Conservation (phyloP, 2,797 vertebrate genomes). For the Sebastiscus tertius region DNA sequence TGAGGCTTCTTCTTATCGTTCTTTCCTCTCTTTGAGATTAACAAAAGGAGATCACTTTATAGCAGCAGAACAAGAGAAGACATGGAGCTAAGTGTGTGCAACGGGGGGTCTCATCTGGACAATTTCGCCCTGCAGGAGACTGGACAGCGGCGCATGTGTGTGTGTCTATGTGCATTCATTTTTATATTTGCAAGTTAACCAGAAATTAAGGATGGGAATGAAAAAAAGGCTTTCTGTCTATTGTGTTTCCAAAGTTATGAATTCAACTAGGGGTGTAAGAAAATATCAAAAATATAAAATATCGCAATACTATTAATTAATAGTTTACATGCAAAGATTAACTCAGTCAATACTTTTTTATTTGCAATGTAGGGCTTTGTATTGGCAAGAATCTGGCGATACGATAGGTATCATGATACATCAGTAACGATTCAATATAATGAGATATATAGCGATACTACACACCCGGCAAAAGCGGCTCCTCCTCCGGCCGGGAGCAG, state of each 20-base stretch:
- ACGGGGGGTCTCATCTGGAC: conserved; percentile 56
- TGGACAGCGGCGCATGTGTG: not conserved
- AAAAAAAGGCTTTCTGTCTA: not conserved
- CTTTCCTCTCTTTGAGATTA: conserved; percentile 15
- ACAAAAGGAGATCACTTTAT: conserved; percentile 41
- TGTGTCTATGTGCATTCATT: conserved; percentile 2
- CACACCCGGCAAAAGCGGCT: no score
- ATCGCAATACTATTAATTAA: no score
- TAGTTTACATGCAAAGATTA: no score
- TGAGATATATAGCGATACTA: no score
- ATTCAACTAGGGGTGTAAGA: no score
- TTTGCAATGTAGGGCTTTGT: no score
- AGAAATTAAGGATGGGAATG: not conserved
- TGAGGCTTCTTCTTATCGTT: conserved; percentile 8
- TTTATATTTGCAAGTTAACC: not conserved
- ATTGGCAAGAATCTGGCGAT: no score
- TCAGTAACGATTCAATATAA: no score
- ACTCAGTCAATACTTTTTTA: no score
- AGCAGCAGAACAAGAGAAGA: conserved; percentile 43
- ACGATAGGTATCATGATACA: no score
- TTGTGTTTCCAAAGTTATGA: not conserved
- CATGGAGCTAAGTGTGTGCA: conserved; percentile 65
- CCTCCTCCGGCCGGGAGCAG: no score
- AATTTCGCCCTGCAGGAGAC: conserved; percentile 61
- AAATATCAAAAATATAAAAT: no score